Evolutionary conservation across 2,113 vertebrate genomes (phyloP).

Genomic region (Carettochelys insculpta): DNA sequence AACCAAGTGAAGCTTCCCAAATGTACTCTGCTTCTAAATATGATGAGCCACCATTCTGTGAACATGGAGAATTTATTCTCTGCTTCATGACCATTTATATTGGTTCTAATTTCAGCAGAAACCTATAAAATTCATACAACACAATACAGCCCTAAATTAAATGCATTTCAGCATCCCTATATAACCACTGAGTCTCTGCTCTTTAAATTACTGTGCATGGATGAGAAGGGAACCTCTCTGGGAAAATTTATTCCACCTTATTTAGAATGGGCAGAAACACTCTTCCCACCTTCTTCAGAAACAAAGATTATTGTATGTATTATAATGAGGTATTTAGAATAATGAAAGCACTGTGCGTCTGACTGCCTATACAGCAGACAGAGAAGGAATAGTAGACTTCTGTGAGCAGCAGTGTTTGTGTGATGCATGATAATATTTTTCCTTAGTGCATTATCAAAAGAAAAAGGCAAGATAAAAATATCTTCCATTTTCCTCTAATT

Average conservation of each 20-base stretch:
- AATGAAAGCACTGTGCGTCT: background rate
- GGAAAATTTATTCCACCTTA: conserved; percentile 17
- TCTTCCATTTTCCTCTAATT: conserved; percentile 80
- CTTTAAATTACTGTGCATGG: conserved; percentile 16
- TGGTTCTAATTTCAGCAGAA: conserved; percentile 41
- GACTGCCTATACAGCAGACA: conserved; percentile 4
- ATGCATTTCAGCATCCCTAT: conserved; percentile 36
- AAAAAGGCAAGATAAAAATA: conserved; percentile 67
- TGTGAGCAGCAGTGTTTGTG: conserved; percentile 32
- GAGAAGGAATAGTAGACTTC: background rate
- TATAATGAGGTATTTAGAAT: conserved; percentile 40
- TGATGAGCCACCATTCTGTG: background rate
- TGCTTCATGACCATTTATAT: conserved; percentile 36
- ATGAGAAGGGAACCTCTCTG: conserved; percentile 34
- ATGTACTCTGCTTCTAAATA: background rate
- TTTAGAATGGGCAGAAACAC: background rate
- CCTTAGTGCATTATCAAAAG: conserved; percentile 63
- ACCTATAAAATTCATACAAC: conserved; percentile 59
- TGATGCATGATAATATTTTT: conserved; percentile 39
- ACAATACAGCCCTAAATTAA: conserved; percentile 60
- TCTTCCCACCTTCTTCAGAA: conserved; percentile 54
- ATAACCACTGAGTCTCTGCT: conserved; percentile 42
- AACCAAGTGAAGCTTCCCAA: background rate
- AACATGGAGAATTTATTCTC: background rate
- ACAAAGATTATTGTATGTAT: conserved; percentile 45